Conservation (phyloP, 2,113 vertebrate species). For the Hemiprocne comata region DNA sequence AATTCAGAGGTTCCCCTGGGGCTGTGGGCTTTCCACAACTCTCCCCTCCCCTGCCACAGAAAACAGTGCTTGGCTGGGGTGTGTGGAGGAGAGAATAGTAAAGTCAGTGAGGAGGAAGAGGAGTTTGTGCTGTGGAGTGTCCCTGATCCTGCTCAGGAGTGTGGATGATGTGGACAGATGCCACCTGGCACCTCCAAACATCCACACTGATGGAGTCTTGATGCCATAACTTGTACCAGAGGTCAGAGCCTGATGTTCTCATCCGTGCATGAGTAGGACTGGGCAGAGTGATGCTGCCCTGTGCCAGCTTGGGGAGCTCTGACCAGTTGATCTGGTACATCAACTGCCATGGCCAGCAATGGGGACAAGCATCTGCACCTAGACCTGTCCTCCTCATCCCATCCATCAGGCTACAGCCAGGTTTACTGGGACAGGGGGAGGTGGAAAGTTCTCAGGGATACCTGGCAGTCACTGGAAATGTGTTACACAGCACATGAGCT, state of each 20-base stretch:
- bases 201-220: neutral
- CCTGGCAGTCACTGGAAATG: neutral
- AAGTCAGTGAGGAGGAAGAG: neutral
- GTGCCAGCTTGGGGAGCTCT: neutral
- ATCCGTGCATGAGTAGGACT: accelerated
- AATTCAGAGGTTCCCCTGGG: neutral
- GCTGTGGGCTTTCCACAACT: neutral
- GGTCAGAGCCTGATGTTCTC: accelerated
- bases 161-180: neutral
- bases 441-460: neutral
- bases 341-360: neutral
- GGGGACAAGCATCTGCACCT: neutral
- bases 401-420: accelerated
- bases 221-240: neutral
- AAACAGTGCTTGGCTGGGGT: neutral
- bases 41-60: neutral
- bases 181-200: neutral
- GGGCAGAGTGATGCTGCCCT: neutral
- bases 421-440: neutral
- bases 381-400: neutral
- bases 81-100: neutral
- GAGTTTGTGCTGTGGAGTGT: neutral
- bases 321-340: accelerated
- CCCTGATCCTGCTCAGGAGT: neutral
- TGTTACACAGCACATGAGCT: accelerated